Evolutionary conservation across 2,113 vertebrate species (phyloP).

Genomic region (Petaurus breviceps): DNA sequence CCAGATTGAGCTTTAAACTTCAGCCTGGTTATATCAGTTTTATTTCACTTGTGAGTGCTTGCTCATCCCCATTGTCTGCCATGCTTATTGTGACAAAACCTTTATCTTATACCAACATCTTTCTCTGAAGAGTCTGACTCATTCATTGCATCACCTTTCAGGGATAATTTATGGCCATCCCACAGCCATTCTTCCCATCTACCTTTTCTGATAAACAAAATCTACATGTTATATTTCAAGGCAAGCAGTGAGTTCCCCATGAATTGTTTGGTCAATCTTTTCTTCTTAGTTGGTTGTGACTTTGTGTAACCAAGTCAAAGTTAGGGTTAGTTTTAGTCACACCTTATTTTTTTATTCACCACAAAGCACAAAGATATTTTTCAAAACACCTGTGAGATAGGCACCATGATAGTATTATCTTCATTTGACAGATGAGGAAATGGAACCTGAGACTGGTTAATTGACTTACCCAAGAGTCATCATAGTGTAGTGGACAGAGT

Average conservation of each 20-base stretch:
- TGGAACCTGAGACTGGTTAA: background rate
- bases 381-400: background rate
- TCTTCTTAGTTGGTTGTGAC: background rate
- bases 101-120: background rate
- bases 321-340: background rate
- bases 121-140: constrained; percentile 18
- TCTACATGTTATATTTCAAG: background rate
- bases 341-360: background rate
- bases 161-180: background rate
- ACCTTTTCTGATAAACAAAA: background rate
- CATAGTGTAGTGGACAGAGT: background rate
- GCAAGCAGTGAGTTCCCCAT: background rate
- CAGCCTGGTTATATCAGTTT: background rate
- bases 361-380: background rate
- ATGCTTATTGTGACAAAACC: background rate
- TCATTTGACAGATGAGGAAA: background rate
- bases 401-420: background rate
- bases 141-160: background rate
- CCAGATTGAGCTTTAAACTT: background rate
- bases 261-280: background rate
- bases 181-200: background rate
- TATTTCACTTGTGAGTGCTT: background rate
- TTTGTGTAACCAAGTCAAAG: background rate
- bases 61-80: background rate
- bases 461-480: background rate